Conservation (phyloP, 1,140 invertebrate genomes). For the Nasonia giraulti region DNA sequence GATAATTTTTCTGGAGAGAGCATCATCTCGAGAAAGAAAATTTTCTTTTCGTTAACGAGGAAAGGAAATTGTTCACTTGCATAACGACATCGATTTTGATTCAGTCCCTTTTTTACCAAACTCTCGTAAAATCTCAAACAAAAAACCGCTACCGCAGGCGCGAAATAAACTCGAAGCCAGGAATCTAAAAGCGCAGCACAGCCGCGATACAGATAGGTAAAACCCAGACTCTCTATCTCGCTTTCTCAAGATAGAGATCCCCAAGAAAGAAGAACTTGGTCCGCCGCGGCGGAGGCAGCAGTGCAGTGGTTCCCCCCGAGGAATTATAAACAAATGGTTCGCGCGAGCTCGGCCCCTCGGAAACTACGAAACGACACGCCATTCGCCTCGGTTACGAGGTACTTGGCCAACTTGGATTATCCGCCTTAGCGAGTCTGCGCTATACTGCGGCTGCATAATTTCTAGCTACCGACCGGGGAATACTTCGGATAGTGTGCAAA, state of each 20-base stretch:
- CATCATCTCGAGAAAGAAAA: no score
- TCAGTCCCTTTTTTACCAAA: no score
- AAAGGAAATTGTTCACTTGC: no score
- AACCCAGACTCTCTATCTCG: background rate
- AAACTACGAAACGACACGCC: slow-evolving; percentile 60
- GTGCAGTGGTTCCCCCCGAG: slow-evolving; percentile 51
- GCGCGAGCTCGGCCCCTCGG: slow-evolving; percentile 43
- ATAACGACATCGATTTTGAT: no score
- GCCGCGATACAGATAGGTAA: slow-evolving; percentile 9
- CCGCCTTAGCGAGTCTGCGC: slow-evolving; percentile 50
- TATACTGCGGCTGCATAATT: slow-evolving; percentile 49
- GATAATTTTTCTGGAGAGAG: background rate
- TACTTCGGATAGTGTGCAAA: background rate
- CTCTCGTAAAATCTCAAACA: background rate
- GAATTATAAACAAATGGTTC: slow-evolving; percentile 68
- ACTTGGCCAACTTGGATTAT: slow-evolving; percentile 62
- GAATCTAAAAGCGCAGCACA: background rate
- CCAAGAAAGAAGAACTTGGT: slow-evolving; percentile 17
- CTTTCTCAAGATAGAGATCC: background rate
- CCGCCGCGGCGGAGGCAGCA: slow-evolving; percentile 24
- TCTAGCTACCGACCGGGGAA: background rate
- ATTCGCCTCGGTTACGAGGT: slow-evolving; percentile 63
- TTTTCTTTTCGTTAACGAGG: no score
- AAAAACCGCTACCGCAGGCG: background rate
- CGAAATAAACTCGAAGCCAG: background rate